phyloP scores from a whole-genome alignment of 1,140 invertebrate species.

The Brachionus koreanus region DNA sequence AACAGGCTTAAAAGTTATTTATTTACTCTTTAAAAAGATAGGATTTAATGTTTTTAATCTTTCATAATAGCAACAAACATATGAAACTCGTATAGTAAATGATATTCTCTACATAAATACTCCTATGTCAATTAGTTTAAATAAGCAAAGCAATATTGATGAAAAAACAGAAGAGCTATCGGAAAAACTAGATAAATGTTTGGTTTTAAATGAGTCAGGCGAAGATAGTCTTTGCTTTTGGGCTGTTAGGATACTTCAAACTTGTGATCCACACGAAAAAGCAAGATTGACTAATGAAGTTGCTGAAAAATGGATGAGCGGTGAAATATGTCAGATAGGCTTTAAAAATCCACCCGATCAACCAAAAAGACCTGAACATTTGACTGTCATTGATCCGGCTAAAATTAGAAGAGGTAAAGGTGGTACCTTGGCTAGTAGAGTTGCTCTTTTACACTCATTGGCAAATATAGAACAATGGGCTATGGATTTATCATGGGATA shows the following conservation, averaged over 20 bases:
- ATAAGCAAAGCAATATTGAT: slow-evolving; percentile 46
- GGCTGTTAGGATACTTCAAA: slow-evolving; percentile 47
- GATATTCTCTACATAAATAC: slow-evolving; percentile 45
- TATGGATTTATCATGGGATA: slow-evolving; percentile 48
- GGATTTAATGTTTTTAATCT: neutral
- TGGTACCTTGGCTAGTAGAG: slow-evolving; percentile 46
- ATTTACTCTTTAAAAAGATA: neutral
- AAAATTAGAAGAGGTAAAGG: slow-evolving; percentile 48
- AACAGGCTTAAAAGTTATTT: slow-evolving; percentile 46
- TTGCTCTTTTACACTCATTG: slow-evolving; percentile 48
- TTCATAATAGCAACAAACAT: slow-evolving; percentile 29
- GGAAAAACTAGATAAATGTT: neutral
- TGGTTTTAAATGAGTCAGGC: neutral
- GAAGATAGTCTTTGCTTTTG: slow-evolving; percentile 46
- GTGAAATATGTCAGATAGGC: slow-evolving; percentile 45
- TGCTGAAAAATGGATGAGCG: slow-evolving; percentile 46
- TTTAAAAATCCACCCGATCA: slow-evolving; percentile 47
- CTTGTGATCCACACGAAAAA: slow-evolving; percentile 46
- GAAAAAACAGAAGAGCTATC: slow-evolving; percentile 45
- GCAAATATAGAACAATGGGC: slow-evolving; percentile 50
- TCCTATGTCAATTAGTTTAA: slow-evolving; percentile 45
- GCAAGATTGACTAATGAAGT: slow-evolving; percentile 46
- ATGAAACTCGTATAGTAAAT: slow-evolving; percentile 44
- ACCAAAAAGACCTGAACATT: slow-evolving; percentile 44
- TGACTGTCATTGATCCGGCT: slow-evolving; percentile 47